Percentiles rank a stretch among this genome's conserved stretches.
Conservation (phyloP, 2,113 vertebrate species). For the Catagonus wagneri region DNA sequence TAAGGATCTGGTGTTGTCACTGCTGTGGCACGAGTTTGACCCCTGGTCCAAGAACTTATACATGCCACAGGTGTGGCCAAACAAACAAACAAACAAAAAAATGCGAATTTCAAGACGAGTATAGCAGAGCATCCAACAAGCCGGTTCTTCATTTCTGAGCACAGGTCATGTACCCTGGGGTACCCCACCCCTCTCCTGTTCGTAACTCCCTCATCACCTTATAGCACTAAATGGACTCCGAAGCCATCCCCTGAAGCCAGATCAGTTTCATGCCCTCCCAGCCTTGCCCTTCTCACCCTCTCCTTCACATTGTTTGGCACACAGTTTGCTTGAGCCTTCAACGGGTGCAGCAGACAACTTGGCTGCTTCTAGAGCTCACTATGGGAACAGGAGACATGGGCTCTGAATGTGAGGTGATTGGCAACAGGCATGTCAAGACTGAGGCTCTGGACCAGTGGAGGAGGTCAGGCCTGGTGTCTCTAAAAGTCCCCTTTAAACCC, state of each 20-base stretch:
- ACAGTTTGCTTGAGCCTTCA: neutral
- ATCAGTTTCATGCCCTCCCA: neutral
- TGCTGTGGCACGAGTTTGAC: no score
- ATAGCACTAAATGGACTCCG: rapidly evolving
- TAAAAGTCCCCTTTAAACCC: neutral
- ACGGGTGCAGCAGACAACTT: neutral
- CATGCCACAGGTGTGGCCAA: no score
- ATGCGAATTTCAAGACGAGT: neutral
- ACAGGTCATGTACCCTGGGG: no score
- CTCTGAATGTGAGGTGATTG: neutral
- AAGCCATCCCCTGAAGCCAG: neutral
- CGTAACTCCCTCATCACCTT: neutral
- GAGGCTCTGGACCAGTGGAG: neutral
- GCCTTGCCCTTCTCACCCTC: neutral
- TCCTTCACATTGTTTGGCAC: neutral
- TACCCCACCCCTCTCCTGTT: neutral
- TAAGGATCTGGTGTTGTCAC: no score
- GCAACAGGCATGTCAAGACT: neutral
- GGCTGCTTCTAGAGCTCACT: neutral
- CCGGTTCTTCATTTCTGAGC: neutral
- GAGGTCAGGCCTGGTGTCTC: neutral
- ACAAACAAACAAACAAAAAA: no score
- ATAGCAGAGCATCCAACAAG: neutral
- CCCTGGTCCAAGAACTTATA: no score
- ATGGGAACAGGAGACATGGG: no score